Percentiles rank a stretch among this genome's conserved stretches.
phyloP scores from a whole-genome alignment of 2,113 vertebrate species.

The Pithys albifrons region DNA sequence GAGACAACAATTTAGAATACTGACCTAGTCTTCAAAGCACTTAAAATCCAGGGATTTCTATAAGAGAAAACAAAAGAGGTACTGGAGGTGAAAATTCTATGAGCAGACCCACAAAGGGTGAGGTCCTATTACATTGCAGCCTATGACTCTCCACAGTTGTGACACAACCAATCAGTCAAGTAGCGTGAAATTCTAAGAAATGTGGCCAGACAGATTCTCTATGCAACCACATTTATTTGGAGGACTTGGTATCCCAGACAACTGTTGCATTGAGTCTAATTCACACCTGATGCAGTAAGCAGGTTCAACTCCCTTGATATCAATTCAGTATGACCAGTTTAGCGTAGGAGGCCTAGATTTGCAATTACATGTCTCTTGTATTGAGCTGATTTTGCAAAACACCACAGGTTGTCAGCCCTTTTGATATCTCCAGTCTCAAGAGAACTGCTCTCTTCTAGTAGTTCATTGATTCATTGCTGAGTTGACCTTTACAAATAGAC shows the following conservation, averaged over 20 bases:
- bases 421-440: constrained; percentile 18
- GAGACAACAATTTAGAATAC: not conserved
- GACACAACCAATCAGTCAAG: not conserved
- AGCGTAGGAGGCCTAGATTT: not conserved
- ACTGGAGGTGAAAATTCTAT: not conserved
- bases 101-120: not conserved
- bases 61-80: not conserved
- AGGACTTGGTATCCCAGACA: not conserved
- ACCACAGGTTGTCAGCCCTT: constrained; percentile 19
- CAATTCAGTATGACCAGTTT: not conserved
- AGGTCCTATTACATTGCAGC: not conserved
- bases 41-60: not conserved
- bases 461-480: constrained; percentile 39
- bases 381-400: constrained; percentile 30
- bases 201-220: not conserved
- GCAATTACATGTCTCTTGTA: not conserved
- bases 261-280: not conserved
- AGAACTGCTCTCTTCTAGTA: constrained; percentile 12
- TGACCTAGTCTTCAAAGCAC: not conserved
- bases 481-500: constrained; percentile 31
- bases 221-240: not conserved
- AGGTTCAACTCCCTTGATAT: not conserved
- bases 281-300: not conserved
- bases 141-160: not conserved
- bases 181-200: not conserved